Percentiles rank a stretch among this genome's conserved stretches.
Conservation (phyloP, 2,888 invertebrate species). For the Tetragnatha montana region DNA sequence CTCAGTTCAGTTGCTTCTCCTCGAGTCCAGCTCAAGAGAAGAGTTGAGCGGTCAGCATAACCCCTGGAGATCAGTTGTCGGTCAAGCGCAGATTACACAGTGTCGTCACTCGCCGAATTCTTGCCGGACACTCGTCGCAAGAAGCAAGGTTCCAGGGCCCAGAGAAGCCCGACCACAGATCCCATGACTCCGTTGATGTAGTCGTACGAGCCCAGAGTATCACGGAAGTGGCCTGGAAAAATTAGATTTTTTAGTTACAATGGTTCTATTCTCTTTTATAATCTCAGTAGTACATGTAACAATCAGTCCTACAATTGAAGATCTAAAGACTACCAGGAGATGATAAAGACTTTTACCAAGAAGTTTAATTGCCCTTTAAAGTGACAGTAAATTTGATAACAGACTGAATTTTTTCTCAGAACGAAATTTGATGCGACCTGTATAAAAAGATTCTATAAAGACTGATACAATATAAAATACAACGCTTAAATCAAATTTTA, state of each 20-base stretch:
- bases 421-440: too few species aligned
- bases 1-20: not conserved
- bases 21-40: not conserved
- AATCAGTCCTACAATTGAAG: not conserved
- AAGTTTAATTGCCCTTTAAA: too few species aligned
- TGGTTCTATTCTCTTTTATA: not conserved
- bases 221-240: conserved; percentile 71
- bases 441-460: too few species aligned
- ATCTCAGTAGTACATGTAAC: not conserved
- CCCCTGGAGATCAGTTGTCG: not conserved
- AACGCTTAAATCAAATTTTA: too few species aligned
- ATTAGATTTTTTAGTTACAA: too few species aligned
- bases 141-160: conserved; percentile 68
- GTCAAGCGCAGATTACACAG: not conserved
- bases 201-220: conserved; percentile 70
- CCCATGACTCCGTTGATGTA: conserved; percentile 65
- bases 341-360: too few species aligned
- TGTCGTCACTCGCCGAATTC: not conserved
- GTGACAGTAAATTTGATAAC: too few species aligned
- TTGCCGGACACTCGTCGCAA: not conserved
- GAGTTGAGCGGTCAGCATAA: not conserved
- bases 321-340: not conserved
- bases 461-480: too few species aligned
- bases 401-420: too few species aligned
- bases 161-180: conserved; percentile 64